These are phyloP conservation scores for Hermaeophaga mercurialis DNA, from an alignment of 2,888 invertebrate genomes.

Conservation along the genomic window DNA sequence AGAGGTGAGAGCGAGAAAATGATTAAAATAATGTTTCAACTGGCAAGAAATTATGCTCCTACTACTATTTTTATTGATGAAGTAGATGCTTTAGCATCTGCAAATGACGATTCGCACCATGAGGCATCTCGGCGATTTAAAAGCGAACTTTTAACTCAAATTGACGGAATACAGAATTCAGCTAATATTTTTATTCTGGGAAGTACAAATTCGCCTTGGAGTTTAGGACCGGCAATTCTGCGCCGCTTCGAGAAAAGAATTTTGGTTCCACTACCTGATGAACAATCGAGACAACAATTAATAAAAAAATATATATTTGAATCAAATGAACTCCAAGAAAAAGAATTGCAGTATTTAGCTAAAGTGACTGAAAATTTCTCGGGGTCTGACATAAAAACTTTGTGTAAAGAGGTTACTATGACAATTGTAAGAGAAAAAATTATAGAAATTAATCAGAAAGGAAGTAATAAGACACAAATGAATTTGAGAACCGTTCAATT, in stretches of 20 bases:
- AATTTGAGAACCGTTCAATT: conserved; percentile 57
- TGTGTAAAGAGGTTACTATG: conserved; percentile 91
- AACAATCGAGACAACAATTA: conserved; percentile 68
- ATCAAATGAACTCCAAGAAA: conserved; percentile 42
- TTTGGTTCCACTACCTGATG: conserved; percentile 76
- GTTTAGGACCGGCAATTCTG: conserved; percentile 85
- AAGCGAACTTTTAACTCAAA: conserved; percentile 83
- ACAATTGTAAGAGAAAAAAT: conserved; percentile 66
- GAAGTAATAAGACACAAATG: conserved; percentile 45
- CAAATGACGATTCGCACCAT: conserved; percentile 72
- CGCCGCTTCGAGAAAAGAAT: conserved; percentile 88
- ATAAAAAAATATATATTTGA: conserved; percentile 67
- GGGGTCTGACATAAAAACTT: conserved; percentile 84
- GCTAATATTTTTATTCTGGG: conserved; percentile 80
- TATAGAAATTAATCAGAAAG: conserved; percentile 31
- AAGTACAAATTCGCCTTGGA: conserved; percentile 93
- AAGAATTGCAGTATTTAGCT: conserved; percentile 59
- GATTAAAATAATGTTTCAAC: conserved; percentile 84
- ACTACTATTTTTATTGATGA: conserved; percentile 94
- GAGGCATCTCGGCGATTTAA: conserved; percentile 88
- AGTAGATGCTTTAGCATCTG: conserved; percentile 82
- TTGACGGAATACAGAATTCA: conserved; percentile 76
- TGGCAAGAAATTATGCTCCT: conserved; percentile 79
- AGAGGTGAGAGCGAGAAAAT: conserved; percentile 95
- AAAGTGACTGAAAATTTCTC: conserved; percentile 76